phyloP scores from a whole-genome alignment of 2,113 vertebrate species.

The Vicugna pacos region DNA sequence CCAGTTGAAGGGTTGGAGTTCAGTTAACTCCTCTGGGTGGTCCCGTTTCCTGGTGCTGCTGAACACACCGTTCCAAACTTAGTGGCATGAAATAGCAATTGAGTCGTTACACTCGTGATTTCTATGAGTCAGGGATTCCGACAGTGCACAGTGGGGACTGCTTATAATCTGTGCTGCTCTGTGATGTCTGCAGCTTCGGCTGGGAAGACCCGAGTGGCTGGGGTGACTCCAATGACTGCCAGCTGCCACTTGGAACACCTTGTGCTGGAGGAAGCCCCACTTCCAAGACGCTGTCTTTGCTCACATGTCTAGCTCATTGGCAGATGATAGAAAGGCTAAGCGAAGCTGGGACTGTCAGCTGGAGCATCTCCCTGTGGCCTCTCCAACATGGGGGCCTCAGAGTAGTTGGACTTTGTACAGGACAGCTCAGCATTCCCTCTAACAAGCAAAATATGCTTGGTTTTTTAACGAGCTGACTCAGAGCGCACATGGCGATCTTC shows the following conservation, averaged over 20 bases:
- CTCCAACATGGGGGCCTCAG: not conserved
- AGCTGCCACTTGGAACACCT: not conserved
- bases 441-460: not conserved
- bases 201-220: not conserved
- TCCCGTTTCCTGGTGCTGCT: not conserved
- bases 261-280: not conserved
- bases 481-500: not conserved
- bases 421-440: not conserved
- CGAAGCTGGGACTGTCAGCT: not conserved
- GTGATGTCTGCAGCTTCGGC: not conserved
- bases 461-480: not conserved
- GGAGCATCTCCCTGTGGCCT: not conserved
- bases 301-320: not conserved
- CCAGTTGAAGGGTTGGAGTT: not conserved
- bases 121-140: not conserved
- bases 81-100: not conserved
- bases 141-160: too few relatives aligned
- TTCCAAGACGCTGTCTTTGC: not conserved
- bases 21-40: not conserved
- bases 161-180: not conserved
- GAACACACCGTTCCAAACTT: not conserved
- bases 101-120: not conserved
- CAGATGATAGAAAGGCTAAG: not conserved
- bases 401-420: not conserved
- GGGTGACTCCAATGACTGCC: not conserved